Conservation (phyloP, 2,888 invertebrate genomes). For the Drosophila flavopinicola region DNA sequence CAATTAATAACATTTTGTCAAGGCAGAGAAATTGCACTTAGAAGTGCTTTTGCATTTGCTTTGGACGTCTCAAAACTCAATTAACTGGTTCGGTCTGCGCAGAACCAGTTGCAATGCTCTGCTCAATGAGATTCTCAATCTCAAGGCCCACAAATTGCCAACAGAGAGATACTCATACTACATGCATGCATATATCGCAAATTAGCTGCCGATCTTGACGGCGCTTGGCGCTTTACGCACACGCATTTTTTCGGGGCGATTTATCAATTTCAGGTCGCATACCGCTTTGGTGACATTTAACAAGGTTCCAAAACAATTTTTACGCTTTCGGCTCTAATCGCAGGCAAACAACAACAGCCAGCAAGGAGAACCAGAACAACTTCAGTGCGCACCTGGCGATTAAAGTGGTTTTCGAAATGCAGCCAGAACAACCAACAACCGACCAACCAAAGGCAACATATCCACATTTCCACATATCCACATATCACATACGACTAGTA, state of each 20-base stretch:
- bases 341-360: slow-evolving; percentile 29
- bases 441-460: slow-evolving; percentile 35
- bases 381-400: slow-evolving; percentile 73
- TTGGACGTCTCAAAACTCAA: slow-evolving; percentile 27
- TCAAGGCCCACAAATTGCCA: slow-evolving; percentile 71
- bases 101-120: slow-evolving; percentile 56
- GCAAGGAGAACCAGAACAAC: slow-evolving; percentile 77
- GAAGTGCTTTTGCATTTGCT: slow-evolving; percentile 14
- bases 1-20: slow-evolving; percentile 82
- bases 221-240: slow-evolving; percentile 55
- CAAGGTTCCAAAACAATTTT: slow-evolving; percentile 68
- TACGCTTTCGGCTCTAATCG: slow-evolving; percentile 48
- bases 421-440: slow-evolving; percentile 51
- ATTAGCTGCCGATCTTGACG: slow-evolving; percentile 54
- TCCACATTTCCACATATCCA: slow-evolving; percentile 4
- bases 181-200: slow-evolving; percentile 47
- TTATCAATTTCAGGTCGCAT: slow-evolving; percentile 77
- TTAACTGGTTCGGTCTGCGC: slow-evolving; percentile 42
- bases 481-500: too few species aligned
- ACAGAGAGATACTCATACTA: slow-evolving; percentile 17
- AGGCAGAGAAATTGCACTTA: slow-evolving; percentile 69
- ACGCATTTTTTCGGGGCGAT: slow-evolving; percentile 66
- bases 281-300: slow-evolving; percentile 71
- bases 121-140: slow-evolving; percentile 36
- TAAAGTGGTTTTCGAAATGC: slow-evolving; percentile 72